Evolutionary conservation across 2,113 vertebrate genomes (phyloP), one percentile per base, ranked within the genome.

Genomic region (Columba livia): DNA sequence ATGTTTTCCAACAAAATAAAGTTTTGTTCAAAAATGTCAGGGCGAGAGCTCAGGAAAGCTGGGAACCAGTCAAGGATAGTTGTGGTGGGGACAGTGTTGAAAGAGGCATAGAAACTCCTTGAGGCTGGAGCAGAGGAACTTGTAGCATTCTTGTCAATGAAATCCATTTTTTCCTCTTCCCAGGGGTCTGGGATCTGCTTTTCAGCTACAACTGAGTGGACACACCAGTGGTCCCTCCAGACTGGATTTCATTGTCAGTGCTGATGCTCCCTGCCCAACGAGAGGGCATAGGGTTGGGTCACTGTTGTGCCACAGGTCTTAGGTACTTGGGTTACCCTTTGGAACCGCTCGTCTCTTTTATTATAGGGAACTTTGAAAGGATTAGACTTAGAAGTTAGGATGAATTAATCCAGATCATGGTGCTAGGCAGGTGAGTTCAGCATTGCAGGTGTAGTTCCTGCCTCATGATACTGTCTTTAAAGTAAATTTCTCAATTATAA

Each of bases 111-210:
- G 36, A 58, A 88, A 44, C 8, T 34, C 57, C 8, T 74, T 51
- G 15, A 81, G 57, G 24, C 40, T 85, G 65, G 23, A 61, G 40
- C 34, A 34, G 20, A 28, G 40, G 28, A 53, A 40, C 21, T 56
- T 40, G 1, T 0, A 16, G n/a, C 1, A 0, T 73, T 56, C 54
- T 40, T 66, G 18, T 66, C 47, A 28, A 1, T 78, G 50, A n/a
- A 77, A 80, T 26, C 44, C 4, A 0, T 83, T 38, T 17, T 72
- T 80, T 60, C 16, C 4, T 9, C 0, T 48, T 91, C 23, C 28
- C 36, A 29, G 60, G 11, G 32, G 28, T 79, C 25, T 48, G 58
- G 20, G 28, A 29, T 73, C 19, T 72, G 62, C 36, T 40, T 44
- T 16, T 64, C 75, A 32, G 9, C 42, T 65, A 12, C 32, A 53